phyloP scores from a whole-genome alignment of 2,888 invertebrate genomes.

The Tachina lurida region DNA sequence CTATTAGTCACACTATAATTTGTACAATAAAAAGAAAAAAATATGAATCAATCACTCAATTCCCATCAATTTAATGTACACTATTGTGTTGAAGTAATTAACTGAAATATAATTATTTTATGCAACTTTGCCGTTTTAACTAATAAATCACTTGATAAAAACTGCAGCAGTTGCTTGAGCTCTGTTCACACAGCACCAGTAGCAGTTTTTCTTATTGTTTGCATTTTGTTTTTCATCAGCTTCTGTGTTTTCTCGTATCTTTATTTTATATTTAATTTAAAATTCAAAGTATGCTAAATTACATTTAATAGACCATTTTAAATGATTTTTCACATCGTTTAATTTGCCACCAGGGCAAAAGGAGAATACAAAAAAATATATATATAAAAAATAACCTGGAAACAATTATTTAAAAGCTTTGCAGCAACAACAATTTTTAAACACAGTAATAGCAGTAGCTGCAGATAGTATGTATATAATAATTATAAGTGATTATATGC shows the following conservation, averaged over 20 bases:
- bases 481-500: conserved; percentile 44
- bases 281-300: conserved; percentile 65
- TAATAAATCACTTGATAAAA: conserved; percentile 63
- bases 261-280: conserved; percentile 57
- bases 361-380: neutral
- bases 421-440: conserved; percentile 1
- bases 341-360: conserved; percentile 4
- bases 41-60: neutral
- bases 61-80: neutral
- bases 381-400: neutral
- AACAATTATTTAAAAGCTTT: conserved; percentile 23
- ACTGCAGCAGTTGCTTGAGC: conserved; percentile 21
- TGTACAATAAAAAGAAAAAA: neutral
- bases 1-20: neutral
- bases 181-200: conserved; percentile 26
- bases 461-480: neutral
- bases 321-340: conserved; percentile 63
- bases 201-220: conserved; percentile 53
- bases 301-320: conserved; percentile 70
- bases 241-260: conserved; percentile 49
- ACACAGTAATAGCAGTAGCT: neutral
- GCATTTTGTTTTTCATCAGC: conserved; percentile 38
- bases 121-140: conserved; percentile 14
- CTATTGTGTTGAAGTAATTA: conserved; percentile 34
- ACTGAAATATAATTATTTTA: conserved; percentile 24